Evolutionary conservation across 2,888 invertebrate genomes (phyloP), one percentile per base, ranked within the genome.

Genomic region (Drosophila fulvimacula): DNA sequence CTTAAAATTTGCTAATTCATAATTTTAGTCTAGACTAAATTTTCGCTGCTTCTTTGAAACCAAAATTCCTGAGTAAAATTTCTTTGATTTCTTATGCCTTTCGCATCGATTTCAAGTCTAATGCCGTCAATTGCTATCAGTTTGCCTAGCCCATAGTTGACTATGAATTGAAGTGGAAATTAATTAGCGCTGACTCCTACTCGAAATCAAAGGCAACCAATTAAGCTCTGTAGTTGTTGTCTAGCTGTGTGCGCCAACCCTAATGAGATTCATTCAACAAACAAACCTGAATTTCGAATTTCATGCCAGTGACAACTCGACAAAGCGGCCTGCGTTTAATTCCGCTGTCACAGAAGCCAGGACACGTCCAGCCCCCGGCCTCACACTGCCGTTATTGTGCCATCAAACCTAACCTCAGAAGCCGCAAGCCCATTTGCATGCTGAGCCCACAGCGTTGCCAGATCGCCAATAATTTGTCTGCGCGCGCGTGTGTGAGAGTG

Each of bases 381-480:
- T 5, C 11, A 0, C 7, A 19, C 11, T 1, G 17, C 39, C 19
- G 11, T n/a, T 5, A 27, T 46, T 46, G 27, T 5, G 5, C 27
- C 46, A 46, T 46, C 46, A 46, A 46, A 46, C 10, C 27, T 46
- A 46, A 46, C 46, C 46, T 30, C 46, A 17, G 46, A 27, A 30
- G 46, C 46, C 73, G n/a, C 73, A 70, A 49, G 32, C 60, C 65
- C 53, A 70, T 69, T 65, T 70, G 48, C 76, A 59, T 69, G 59
- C 39, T 55, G 38, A 21, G 49, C 30, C 49, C 49, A 19, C 19
- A 11, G 51, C 24, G 51, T 27, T 63, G 52, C 60, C 56, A 53
- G 49, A 63, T 69, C 52, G 59, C 30, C 67, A 76, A 83, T 76
- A 73, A 79, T 87, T 87, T 79, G 79, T 68, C 61, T 42, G 51